Evolutionary conservation across 2,113 vertebrate species (phyloP).

Genomic region (Promerops cafer): DNA sequence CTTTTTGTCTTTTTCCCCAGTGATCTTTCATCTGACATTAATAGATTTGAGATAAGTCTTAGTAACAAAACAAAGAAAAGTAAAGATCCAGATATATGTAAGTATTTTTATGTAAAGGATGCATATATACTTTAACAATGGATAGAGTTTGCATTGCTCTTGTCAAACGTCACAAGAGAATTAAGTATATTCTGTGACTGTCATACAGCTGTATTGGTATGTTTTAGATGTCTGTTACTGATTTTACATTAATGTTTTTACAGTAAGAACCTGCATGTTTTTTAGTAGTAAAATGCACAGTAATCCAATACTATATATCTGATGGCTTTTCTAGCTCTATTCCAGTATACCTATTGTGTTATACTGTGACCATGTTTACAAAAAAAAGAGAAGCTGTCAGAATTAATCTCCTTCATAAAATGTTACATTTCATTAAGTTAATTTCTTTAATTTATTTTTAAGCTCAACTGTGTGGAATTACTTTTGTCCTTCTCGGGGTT

Average conservation of each 20-base stretch:
- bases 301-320: background rate
- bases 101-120: slow-evolving; percentile 61
- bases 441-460: background rate
- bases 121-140: background rate
- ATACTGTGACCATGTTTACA: background rate
- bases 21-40: slow-evolving; percentile 94
- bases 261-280: background rate
- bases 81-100: slow-evolving; percentile 97
- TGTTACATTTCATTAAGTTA: background rate
- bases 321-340: background rate
- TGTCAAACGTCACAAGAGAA: background rate
- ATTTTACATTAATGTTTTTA: background rate
- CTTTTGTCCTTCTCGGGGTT: background rate
- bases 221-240: background rate
- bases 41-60: slow-evolving; percentile 94
- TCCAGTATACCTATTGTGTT: background rate
- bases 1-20: slow-evolving; percentile 67
- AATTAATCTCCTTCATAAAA: background rate
- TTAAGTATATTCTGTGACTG: background rate
- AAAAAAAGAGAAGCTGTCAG: background rate
- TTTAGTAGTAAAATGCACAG: background rate
- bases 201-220: background rate
- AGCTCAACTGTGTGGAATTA: background rate
- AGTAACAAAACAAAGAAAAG: slow-evolving; percentile 98
- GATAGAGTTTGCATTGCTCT: background rate